Evolutionary conservation across 1,140 invertebrate genomes (phyloP).

Genomic region (Neomicropteryx cornuta): DNA sequence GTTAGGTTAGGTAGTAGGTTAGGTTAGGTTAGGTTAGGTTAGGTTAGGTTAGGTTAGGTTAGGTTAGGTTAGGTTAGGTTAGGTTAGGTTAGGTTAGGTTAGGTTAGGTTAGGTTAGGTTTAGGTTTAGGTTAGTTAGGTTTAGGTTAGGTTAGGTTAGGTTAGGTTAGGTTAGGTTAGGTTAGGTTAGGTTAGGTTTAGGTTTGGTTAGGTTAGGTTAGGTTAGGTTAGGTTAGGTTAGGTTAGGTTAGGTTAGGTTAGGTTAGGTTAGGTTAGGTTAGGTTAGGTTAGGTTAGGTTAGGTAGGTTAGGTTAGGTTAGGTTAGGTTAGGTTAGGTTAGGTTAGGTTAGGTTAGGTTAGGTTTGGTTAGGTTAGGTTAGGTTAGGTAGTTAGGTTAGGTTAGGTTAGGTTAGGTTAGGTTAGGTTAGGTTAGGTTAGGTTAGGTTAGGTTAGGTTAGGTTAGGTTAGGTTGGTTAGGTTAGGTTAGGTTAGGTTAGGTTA

Average conservation of each 20-base stretch:
- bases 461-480: no score
- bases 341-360: constrained; percentile 21
- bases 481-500: constrained; percentile 11
- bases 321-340: constrained; percentile 14
- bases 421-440: no score
- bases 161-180: constrained; percentile 5
- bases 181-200: constrained; percentile 16
- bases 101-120: constrained; percentile 3
- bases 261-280: no score
- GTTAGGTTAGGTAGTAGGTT: no score
- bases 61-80: constrained; percentile 11
- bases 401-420: constrained; percentile 19
- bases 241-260: constrained; percentile 13
- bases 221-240: constrained; percentile 13
- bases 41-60: constrained; percentile 10
- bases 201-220: constrained; percentile 15
- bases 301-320: constrained; percentile 10
- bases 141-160: constrained; percentile 8
- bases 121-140: no score
- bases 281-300: constrained; percentile 8
- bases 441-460: constrained; percentile 19
- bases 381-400: no score
- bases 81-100: constrained; percentile 11
- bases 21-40: constrained; percentile 10
- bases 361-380: constrained; percentile 18